A percentile compares a stretch with the other conserved stretches of the same genome.
These are phyloP conservation scores for Onychomys torridus DNA, from an alignment of 2,797 vertebrate genomes.

Conservation along the genomic window DNA sequence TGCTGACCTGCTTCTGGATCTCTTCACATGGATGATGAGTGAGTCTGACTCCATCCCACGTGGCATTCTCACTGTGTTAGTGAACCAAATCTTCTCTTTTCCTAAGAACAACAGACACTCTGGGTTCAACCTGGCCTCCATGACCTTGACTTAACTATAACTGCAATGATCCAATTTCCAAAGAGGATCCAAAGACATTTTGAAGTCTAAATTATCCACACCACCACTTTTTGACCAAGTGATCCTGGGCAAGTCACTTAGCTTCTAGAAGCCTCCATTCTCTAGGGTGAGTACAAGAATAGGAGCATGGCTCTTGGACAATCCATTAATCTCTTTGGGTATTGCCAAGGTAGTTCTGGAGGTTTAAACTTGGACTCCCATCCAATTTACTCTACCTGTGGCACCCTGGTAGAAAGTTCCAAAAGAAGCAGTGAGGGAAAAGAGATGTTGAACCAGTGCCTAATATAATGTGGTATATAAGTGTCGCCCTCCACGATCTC, in stretches of 20 bases:
- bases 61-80: background rate
- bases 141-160: background rate
- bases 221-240: background rate
- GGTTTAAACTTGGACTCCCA: background rate
- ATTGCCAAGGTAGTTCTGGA: background rate
- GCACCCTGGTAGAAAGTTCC: background rate
- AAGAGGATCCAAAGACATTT: background rate
- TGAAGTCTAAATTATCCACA: background rate
- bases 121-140: background rate
- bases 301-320: background rate
- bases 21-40: background rate
- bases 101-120: background rate
- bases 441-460: background rate
- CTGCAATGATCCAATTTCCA: background rate
- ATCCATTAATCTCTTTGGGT: background rate
- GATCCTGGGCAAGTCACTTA: background rate
- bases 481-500: background rate
- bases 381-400: background rate
- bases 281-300: background rate
- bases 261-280: background rate
- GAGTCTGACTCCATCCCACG: background rate
- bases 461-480: fast-evolving
- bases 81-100: background rate
- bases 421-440: background rate
- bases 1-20: background rate